Conservation (phyloP, 2,113 vertebrate genomes). For the Empidonax traillii region DNA sequence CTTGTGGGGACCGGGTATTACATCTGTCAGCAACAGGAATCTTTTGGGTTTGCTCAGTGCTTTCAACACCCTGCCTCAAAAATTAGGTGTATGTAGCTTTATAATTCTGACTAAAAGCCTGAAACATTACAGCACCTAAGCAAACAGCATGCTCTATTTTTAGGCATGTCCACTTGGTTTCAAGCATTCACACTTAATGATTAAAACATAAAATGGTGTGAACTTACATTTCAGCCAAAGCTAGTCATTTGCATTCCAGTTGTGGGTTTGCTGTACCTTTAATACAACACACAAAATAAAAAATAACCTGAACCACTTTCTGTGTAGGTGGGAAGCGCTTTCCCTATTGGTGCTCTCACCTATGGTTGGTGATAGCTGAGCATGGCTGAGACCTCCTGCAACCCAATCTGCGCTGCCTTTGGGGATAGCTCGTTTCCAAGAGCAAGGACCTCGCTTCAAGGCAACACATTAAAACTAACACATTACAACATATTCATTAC, state of each 20-base stretch:
- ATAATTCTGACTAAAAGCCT: not conserved
- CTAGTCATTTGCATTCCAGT: not conserved
- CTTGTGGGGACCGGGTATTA: not conserved
- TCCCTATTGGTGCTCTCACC: not conserved
- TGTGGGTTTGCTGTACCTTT: not conserved
- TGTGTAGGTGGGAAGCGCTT: not conserved
- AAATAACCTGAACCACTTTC: not conserved
- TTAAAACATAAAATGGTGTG: not conserved
- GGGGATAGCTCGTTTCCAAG: not conserved
- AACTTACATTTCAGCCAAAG: not conserved
- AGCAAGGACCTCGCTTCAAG: not conserved
- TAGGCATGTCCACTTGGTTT: not conserved
- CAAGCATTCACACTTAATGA: not conserved
- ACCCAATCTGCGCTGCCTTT: not conserved
- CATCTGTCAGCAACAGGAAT: not conserved
- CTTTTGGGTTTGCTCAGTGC: not conserved
- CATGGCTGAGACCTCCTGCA: not conserved
- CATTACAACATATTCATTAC: not conserved
- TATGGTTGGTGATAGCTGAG: not conserved
- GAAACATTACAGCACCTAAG: not conserved
- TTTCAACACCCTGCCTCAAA: conserved; percentile 1
- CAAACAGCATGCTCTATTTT: not conserved
- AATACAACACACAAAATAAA: not conserved
- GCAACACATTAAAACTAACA: not conserved
- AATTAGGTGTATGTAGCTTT: not conserved